phyloP scores from a whole-genome alignment of 64 coral and sea anemone species.

The Platygyra sinensis region DNA sequence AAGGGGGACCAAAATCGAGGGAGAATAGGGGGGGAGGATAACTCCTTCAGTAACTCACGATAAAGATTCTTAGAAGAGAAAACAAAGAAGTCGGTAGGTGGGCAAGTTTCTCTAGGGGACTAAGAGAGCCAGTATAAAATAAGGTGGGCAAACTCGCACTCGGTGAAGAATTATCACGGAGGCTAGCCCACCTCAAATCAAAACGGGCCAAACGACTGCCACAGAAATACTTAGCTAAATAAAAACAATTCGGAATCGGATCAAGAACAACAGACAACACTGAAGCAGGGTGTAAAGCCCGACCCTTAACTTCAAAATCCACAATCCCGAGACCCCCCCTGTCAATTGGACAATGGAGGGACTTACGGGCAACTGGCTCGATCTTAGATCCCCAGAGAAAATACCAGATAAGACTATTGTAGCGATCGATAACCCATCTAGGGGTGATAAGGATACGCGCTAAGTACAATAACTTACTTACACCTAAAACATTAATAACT shows the following conservation, averaged over 20 bases:
- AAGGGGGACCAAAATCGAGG: not conserved
- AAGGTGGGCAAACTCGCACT: no score
- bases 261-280: no score
- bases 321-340: not conserved
- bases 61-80: not conserved
- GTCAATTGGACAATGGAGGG: not conserved
- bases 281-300: no score
- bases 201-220: no score
- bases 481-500: not conserved
- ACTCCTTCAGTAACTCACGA: not conserved
- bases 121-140: no score
- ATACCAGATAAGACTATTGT: not conserved
- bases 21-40: not conserved
- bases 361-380: not conserved
- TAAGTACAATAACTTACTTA: not conserved
- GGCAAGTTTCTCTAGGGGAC: not conserved
- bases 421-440: not conserved
- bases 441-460: not conserved
- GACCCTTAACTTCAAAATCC: no score
- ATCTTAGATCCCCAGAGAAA: conserved; percentile 17
- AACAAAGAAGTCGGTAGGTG: not conserved
- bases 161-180: no score
- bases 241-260: not conserved
- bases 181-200: no score
- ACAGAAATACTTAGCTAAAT: no score